Evolutionary conservation across 2,113 vertebrate species (phyloP), one percentile per base, ranked within the genome.

Genomic region (Anthoscopus minutus): DNA sequence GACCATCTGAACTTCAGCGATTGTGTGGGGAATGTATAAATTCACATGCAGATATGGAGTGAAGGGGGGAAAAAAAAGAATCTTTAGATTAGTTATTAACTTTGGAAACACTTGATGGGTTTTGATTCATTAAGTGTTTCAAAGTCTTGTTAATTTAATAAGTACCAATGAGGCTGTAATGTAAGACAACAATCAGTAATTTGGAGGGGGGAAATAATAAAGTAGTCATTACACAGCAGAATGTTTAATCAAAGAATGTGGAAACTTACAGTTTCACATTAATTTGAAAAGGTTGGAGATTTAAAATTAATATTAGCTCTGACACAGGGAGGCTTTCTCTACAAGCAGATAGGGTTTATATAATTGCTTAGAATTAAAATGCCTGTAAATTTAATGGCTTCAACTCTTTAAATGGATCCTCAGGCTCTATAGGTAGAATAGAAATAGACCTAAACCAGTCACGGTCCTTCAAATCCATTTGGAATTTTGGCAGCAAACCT

Each of bases 161-260:
- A 97, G 96, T 94, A 94, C 88, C 86, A 89, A 97, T 93, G 89
- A 95, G 92, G 65, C 93, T 91, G 93, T 97, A 96, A 95, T 97
- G 96, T 98, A 97, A 97, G 96, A 96, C 96, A 97, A 98, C 96
- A 97, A 97, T 97, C 96, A 96, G 96, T 97, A 96, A 98, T 98
- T 97, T 97, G 94, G 96, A 97, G 89, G 54, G 33, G 48, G 81
- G 77, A 92, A 87, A 96, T 96, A 97, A 92, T 95, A 95, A 96
- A 97, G 94, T 88, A 96, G 96, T 96, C 95, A 97, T 98, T 97
- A 97, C 94, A 74, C 93, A 95, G 93, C 93, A 96, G 94, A 97
- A 92, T 93, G 81, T 96, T 97, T 97, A 97, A 97, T 98, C 97
- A 97, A 93, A 97, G 96, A 93, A 95, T 79, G 85, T 93, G 92